A percentile compares a stretch with the other conserved stretches of the same genome.
phyloP scores from a whole-genome alignment of 2,113 vertebrate genomes.

The Callorhinus ursinus region DNA sequence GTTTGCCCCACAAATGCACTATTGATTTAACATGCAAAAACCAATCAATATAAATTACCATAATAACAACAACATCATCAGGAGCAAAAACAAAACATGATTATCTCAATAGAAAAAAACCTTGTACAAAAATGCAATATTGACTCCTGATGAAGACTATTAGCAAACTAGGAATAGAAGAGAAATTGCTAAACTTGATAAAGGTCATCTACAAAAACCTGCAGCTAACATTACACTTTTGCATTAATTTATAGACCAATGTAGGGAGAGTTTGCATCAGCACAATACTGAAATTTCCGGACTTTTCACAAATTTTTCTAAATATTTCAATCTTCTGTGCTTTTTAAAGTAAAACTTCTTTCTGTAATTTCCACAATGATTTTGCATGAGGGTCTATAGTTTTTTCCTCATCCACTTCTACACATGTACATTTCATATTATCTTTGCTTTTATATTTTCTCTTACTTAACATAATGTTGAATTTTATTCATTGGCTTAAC shows the following conservation, averaged over 20 bases:
- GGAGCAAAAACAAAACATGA: background rate
- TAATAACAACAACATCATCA: background rate
- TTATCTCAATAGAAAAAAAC: background rate
- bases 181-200: background rate
- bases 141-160: background rate
- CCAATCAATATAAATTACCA: background rate
- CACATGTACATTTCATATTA: background rate
- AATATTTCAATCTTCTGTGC: background rate
- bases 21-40: background rate
- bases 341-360: background rate
- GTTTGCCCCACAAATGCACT: background rate
- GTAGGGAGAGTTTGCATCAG: background rate
- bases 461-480: background rate
- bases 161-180: background rate
- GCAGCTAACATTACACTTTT: background rate
- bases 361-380: background rate
- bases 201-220: background rate
- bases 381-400: background rate
- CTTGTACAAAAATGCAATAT: background rate
- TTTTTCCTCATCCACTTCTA: background rate
- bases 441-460: background rate
- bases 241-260: background rate
- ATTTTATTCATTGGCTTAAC: background rate
- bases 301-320: background rate
- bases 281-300: background rate